These are phyloP conservation scores for Sipha maydis DNA, from an alignment of 2,888 invertebrate genomes.

Conservation along the genomic window DNA sequence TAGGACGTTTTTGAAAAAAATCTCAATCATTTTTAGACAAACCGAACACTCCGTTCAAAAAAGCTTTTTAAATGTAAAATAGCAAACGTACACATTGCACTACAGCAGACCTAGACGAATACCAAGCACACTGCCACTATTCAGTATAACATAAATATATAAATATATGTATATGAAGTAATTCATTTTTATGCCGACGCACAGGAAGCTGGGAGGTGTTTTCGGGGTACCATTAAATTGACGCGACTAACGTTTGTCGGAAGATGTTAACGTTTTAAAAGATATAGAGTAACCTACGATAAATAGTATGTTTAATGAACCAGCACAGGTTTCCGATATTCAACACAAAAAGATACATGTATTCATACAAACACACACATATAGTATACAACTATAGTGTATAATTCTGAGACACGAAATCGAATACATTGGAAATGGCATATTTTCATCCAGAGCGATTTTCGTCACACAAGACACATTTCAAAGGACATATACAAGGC, in stretches of 20 bases:
- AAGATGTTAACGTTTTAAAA: conserved; percentile 28
- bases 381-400: conserved; percentile 4
- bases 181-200: background rate
- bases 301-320: conserved; percentile 35
- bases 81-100: too few relatives aligned
- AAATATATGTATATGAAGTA: too few relatives aligned
- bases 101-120: too few relatives aligned
- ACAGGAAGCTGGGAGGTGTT: background rate
- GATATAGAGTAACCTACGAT: background rate
- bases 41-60: too few relatives aligned
- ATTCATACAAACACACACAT: background rate
- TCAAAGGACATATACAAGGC: background rate
- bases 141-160: background rate
- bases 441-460: too few relatives aligned
- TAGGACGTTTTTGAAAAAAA: too few relatives aligned
- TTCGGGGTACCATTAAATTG: background rate
- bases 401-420: background rate
- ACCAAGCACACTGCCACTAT: background rate
- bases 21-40: too few relatives aligned
- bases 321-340: conserved; percentile 9
- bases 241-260: conserved; percentile 25
- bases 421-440: background rate
- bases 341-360: background rate
- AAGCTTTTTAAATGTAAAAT: too few relatives aligned
- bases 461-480: background rate